Evolutionary conservation across 2,797 vertebrate species (phyloP).

Genomic region (Lagodon rhomboides): DNA sequence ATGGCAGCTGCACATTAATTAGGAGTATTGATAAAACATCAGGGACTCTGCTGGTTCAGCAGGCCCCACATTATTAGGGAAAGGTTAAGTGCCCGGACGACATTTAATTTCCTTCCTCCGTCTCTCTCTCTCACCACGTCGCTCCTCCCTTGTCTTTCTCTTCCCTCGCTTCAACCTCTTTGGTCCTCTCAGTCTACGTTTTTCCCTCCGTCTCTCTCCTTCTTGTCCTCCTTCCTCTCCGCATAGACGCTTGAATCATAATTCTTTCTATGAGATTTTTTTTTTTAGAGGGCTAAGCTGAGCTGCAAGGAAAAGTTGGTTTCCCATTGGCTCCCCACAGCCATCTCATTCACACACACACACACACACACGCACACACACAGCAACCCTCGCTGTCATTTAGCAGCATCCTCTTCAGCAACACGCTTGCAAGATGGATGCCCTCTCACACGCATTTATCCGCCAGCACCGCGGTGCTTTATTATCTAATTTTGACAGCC

Average conservation of each 20-base stretch:
- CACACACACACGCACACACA: slow-evolving; percentile 49
- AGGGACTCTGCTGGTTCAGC: slow-evolving; percentile 82
- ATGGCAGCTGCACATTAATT: slow-evolving; percentile 82
- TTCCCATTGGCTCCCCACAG: slow-evolving; percentile 54
- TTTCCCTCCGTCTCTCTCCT: neutral
- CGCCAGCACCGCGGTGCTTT: slow-evolving; percentile 84
- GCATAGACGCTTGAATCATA: slow-evolving; percentile 60
- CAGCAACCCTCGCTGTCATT: slow-evolving; percentile 78
- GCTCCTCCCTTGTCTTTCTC: slow-evolving; percentile 23
- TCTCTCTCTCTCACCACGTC: slow-evolving; percentile 41
- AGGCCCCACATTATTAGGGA: slow-evolving; percentile 81
- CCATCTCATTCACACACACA: slow-evolving; percentile 42
- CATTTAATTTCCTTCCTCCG: slow-evolving; percentile 78
- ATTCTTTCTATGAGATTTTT: slow-evolving; percentile 62
- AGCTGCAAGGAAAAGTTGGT: slow-evolving; percentile 68
- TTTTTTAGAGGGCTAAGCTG: slow-evolving; percentile 52
- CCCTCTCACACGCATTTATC: slow-evolving; percentile 85
- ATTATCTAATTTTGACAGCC: slow-evolving; percentile 89
- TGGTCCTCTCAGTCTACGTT: slow-evolving; percentile 9
- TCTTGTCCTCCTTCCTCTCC: slow-evolving; percentile 26
- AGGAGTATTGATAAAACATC: slow-evolving; percentile 83
- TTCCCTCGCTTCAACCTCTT: slow-evolving; percentile 21
- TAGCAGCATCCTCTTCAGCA: slow-evolving; percentile 84
- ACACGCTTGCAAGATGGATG: slow-evolving; percentile 86
- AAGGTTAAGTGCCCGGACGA: slow-evolving; percentile 83